Evolutionary conservation across 2,888 invertebrate genomes (phyloP), one percentile per base, ranked within the genome.

Genomic region (Tinea semifulvella): DNA sequence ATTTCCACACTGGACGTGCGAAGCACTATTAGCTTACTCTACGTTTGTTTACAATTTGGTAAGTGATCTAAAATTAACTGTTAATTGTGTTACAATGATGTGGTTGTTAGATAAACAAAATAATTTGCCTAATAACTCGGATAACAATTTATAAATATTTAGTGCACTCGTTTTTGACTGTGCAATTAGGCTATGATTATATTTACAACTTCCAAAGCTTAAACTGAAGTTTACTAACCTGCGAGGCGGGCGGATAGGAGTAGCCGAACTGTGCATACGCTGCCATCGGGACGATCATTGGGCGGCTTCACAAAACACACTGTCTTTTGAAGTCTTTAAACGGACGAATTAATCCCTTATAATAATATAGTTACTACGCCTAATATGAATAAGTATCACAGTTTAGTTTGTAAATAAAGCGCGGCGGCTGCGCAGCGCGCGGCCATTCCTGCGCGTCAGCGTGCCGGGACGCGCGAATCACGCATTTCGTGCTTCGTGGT

Each of bases 221-320:
- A n/a, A n/a, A n/a, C n/a, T n/a, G n/a, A n/a, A n/a, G 19, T 40
- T 5, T 22, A 40, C 40, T 84, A 83, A 94, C 94, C 93, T 94
- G 94, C 63, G 93, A 90, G 68, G 92, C 91, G 86, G 94, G 87
- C 86, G 92, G 91, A 85, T 94, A 94, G 63, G 91, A 87, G 79
- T 94, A 94, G 84, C 94, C 93, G 82, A 94, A 94, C 83, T 94
- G 94, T 69, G 94, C 88, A 82, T 94, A 94, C 62, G 93, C 91
- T 74, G 94, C 82, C 82, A 82, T 81, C 60, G 79, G 79, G 75
- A 79, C 75, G 79, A 79, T 79, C 79, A 80, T 79, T 76, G 68
- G 77, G 70, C 77, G 79, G 79, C 67, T 79, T 76, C 74, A 75
- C 79, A 69, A 68, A 67, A 62, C 68, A 65, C 73, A 77, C 77